Percentiles rank a stretch among this genome's conserved stretches.
Conservation (phyloP, 2,797 vertebrate species). For the Carcharodon carcharias region DNA sequence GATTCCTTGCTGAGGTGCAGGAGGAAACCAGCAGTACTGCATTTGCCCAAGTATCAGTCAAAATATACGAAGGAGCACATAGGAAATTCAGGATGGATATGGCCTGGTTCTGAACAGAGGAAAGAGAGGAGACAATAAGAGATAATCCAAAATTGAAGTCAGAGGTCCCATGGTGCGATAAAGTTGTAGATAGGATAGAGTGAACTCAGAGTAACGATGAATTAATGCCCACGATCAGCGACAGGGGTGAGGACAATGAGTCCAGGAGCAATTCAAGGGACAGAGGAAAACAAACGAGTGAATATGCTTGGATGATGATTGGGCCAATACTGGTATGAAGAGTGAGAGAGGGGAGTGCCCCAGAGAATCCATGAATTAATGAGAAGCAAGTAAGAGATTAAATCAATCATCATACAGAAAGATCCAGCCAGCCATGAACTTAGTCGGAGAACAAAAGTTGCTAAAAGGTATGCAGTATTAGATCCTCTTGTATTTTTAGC, state of each 20-base stretch:
- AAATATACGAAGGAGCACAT: not conserved
- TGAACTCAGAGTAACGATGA: not conserved
- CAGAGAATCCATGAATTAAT: not conserved
- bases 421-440: not conserved
- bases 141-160: not conserved
- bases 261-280: not conserved
- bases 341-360: not conserved
- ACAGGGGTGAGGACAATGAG: not conserved
- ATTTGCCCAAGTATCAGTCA: not conserved
- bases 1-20: not conserved
- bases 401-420: not conserved
- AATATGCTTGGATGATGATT: not conserved
- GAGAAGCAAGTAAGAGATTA: not conserved
- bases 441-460: not conserved
- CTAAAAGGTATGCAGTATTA: not conserved
- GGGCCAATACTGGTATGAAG: not conserved
- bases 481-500: not conserved
- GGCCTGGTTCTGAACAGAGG: not conserved
- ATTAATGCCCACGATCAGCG: not conserved
- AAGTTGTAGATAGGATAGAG: not conserved
- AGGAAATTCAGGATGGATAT: not conserved
- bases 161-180: not conserved
- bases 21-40: not conserved
- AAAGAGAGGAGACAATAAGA: not conserved
- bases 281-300: not conserved